phyloP scores from a whole-genome alignment of 2,797 vertebrate genomes.

The Poeciliopsis gracilis region DNA sequence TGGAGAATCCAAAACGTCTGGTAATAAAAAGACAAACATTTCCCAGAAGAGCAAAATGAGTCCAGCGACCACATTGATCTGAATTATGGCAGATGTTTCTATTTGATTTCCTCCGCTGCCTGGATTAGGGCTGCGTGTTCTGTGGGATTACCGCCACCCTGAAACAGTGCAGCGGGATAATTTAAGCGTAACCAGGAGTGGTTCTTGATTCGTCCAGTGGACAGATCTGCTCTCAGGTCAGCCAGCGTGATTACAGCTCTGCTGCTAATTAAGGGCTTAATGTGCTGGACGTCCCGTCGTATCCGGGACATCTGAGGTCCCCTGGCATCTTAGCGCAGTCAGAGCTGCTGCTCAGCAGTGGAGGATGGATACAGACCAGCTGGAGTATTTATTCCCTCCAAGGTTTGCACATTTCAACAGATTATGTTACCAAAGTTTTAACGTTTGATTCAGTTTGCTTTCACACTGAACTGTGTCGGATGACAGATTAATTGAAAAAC shows the following conservation, averaged over 20 bases:
- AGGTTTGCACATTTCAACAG: not conserved
- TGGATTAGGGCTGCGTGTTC: constrained; percentile 24
- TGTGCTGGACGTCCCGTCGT: constrained; percentile 7
- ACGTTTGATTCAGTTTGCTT: too few relatives aligned
- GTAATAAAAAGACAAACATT: too few relatives aligned
- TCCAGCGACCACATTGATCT: too few relatives aligned
- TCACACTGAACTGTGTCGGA: too few relatives aligned
- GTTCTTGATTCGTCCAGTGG: constrained; percentile 40
- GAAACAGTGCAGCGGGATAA: constrained; percentile 31
- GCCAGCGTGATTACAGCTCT: constrained; percentile 4
- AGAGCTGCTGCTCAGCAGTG: constrained; percentile 17
- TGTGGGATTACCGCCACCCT: constrained; percentile 48
- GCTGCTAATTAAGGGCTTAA: constrained; percentile 19
- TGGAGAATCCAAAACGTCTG: too few relatives aligned
- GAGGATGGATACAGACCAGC: not conserved
- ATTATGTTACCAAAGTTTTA: too few relatives aligned
- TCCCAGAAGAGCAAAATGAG: too few relatives aligned
- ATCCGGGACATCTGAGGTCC: constrained; percentile 8
- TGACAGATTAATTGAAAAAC: too few relatives aligned
- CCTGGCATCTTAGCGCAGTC: not conserved
- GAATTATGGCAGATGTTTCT: not conserved
- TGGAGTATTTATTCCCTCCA: not conserved
- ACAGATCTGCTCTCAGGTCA: constrained; percentile 27
- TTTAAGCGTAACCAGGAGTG: constrained; percentile 42
- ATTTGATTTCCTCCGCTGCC: not conserved